Conservation (phyloP, 2,888 invertebrate genomes). For the Hesperia comma region DNA sequence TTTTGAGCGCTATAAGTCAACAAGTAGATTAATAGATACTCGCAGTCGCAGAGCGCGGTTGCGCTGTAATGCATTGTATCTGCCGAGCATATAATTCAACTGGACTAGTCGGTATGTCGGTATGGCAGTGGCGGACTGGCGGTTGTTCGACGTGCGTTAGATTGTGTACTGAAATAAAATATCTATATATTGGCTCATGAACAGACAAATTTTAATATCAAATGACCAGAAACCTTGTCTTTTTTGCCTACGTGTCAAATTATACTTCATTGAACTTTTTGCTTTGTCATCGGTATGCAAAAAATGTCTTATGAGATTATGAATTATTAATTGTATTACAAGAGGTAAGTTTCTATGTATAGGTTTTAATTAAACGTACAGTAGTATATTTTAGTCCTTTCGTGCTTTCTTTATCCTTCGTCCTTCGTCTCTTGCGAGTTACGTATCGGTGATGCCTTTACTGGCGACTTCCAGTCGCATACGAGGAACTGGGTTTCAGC, state of each 20-base stretch:
- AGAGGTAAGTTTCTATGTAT: too few species aligned
- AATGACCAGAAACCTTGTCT: neutral
- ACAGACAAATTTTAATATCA: neutral
- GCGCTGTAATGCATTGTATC: conserved; percentile 14
- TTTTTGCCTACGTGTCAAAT: neutral
- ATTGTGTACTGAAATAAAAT: neutral
- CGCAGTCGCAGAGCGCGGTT: conserved; percentile 8
- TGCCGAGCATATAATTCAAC: neutral
- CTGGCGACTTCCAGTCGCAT: too few species aligned
- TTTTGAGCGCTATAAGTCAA: conserved; percentile 21
- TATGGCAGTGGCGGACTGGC: neutral
- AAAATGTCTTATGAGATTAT: too few species aligned
- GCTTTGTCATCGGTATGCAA: too few species aligned
- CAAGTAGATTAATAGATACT: conserved; percentile 32
- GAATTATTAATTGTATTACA: too few species aligned
- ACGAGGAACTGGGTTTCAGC: too few species aligned
- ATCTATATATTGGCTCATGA: neutral
- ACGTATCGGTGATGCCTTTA: too few species aligned
- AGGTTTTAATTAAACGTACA: too few species aligned
- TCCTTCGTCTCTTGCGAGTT: too few species aligned
- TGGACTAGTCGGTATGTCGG: neutral
- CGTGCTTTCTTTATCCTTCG: too few species aligned
- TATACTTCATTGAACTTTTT: neutral
- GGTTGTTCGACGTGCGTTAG: neutral
- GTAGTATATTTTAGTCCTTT: too few species aligned